Conservation (phyloP, 2,888 invertebrate species). For the Taphrorychus bicolor region DNA sequence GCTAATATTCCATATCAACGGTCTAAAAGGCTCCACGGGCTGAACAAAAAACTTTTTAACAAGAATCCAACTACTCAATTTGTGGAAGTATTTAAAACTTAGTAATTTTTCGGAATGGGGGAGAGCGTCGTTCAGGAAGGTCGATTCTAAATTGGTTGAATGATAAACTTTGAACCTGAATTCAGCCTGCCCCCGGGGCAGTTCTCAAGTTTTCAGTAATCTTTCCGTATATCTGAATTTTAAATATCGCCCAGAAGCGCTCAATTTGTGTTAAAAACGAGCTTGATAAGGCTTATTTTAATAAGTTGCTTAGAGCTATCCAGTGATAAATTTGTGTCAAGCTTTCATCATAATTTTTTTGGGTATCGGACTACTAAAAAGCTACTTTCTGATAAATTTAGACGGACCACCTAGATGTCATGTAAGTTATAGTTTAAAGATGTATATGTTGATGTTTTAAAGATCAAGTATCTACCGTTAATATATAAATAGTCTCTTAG, state of each 20-base stretch:
- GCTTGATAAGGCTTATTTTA: slow-evolving; percentile 9
- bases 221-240: slow-evolving; percentile 54
- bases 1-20: neutral
- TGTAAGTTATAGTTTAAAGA: slow-evolving; percentile 13
- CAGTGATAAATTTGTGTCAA: neutral
- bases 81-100: slow-evolving; percentile 35
- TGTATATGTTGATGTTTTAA: slow-evolving; percentile 14
- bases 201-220: slow-evolving; percentile 56
- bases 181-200: slow-evolving; percentile 49
- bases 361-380: no score
- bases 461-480: slow-evolving; percentile 20
- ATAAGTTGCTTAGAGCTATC: neutral
- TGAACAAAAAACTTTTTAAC: slow-evolving; percentile 30
- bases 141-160: slow-evolving; percentile 51
- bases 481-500: slow-evolving; percentile 28
- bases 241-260: slow-evolving; percentile 38
- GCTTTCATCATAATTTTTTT: neutral
- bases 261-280: slow-evolving; percentile 32
- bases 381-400: slow-evolving; percentile 23
- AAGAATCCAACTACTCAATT: slow-evolving; percentile 32
- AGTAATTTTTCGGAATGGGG: slow-evolving; percentile 33
- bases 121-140: slow-evolving; percentile 42
- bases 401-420: slow-evolving; percentile 12
- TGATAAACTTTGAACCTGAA: slow-evolving; percentile 51
- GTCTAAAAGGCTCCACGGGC: slow-evolving; percentile 1